Evolutionary conservation across 2,888 invertebrate genomes (phyloP), one percentile per base, ranked within the genome.

Genomic region (Hyles lineata): DNA sequence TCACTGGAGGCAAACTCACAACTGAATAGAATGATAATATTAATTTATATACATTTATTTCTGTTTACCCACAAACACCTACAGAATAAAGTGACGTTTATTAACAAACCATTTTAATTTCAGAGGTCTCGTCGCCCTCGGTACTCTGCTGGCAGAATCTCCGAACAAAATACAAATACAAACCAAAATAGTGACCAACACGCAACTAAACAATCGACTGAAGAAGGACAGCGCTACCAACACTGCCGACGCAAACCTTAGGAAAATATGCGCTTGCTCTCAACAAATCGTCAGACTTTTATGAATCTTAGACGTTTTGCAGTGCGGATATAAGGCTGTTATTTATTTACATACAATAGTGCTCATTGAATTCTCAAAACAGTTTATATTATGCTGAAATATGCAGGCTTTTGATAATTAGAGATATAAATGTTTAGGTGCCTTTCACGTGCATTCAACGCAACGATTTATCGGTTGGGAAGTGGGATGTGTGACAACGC

Each of bases 41-140:
- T 43, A 2, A 29, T 29, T 29, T 29, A 43, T 15, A 43, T 43
- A 43, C 43, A 43, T 43, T 43, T 11, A 2, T 43, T 43, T 43
- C 43, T 43, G 2, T 43, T 15, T 43, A 43, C 43, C 43, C 43
- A 43, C 43, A 43, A 43, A 15, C 2, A 11, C 7, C 29, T 32
- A 35, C 60, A 8, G 5, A 17, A 21, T 63, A n/a, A 9, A 6
- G 15, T 19, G 32, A 70, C n/a, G 19, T 76, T 73, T 60, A 32
- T 9, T 32, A 29, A 25, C n/a, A 32, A 61, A 55, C n/a, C 72
- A 73, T 73, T 71, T 73, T 79, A 73, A 74, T 85, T 81, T 96
- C 90, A 96, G 98, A 85, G 92, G 96, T 32, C 95, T 98, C 23
- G 97, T 98, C 23, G 97, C 97, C 0, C 89, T 98, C 50, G 98